phyloP scores from a whole-genome alignment of 1,140 invertebrate genomes.

The Drosophila navojoa region DNA sequence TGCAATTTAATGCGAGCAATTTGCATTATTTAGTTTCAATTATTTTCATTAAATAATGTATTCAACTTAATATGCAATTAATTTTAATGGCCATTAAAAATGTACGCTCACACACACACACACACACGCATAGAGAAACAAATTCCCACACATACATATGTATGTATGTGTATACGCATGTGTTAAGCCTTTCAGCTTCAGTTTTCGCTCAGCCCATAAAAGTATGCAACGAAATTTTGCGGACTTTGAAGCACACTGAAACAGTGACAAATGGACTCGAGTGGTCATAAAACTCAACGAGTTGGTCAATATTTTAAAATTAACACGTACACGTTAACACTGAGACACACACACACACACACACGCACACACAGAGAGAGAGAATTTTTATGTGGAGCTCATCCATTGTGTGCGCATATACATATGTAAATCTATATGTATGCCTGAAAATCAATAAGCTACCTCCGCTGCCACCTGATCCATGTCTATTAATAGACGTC shows the following conservation, averaged over 20 bases:
- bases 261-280: conserved; percentile 32
- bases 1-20: conserved; percentile 13
- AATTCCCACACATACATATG: no score
- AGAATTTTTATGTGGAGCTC: no score
- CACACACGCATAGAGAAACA: background rate
- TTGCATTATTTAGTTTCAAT: conserved; percentile 65
- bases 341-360: conserved; percentile 1
- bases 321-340: conserved; percentile 37
- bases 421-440: background rate
- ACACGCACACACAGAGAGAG: background rate
- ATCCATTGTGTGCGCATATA: no score
- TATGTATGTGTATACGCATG: no score
- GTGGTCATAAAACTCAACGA: conserved; percentile 24
- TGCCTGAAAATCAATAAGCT: conserved; percentile 65
- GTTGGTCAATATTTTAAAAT: conserved; percentile 74
- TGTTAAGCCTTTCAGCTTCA: background rate
- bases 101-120: no score
- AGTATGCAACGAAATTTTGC: conserved; percentile 33
- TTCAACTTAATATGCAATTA: conserved; percentile 51
- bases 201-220: conserved; percentile 8
- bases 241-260: conserved; percentile 14
- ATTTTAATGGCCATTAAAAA: conserved; percentile 60
- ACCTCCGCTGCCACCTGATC: conserved; percentile 46
- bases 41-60: conserved; percentile 62
- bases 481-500: conserved; percentile 63